Base-by-base conservation (phyloP, 2,888 invertebrate species). In the Caenorhabditis sp. region DNA sequence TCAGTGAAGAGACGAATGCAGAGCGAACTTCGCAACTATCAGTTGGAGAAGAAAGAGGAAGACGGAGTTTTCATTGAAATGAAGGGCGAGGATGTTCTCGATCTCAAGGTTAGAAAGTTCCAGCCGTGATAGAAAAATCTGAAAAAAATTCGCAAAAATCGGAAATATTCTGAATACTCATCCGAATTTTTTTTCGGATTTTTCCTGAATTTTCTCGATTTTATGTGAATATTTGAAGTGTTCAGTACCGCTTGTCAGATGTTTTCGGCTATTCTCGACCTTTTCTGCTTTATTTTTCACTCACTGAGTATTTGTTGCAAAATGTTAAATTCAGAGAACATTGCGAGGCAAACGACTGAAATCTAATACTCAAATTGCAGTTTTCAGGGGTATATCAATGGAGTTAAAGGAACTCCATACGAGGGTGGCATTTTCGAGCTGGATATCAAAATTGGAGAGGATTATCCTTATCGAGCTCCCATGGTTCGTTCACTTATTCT, bases 361-460 rank as follows among this genome's bases (percentile, higher is more conserved):
- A 30, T 9, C 30, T 30, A 30, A 5, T 7, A 30, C 5, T 7
- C 9, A 30, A 30, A 7, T 30, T 9, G 11, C 2, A 35, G 35
- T 30, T 45, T 65, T 55, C 17, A 65, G 65, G 65, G 37, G 0
- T 26, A 15, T 22, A 46, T 65, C 0, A 20, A 46, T 11, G 65
- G 65, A 5, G 52, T 62, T 0, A n/a, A 27, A 6, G 55, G 39
- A 46, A 46, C 65, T 2, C 65, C 65, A 11, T 65, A 48, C 20
- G 65, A 45, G 27, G 65, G 65, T 6, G 65, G 65, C 1, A 37
- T 15, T 4, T 65, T 20, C 22, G 55, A 39, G 6, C n/a, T 65
- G 6, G 65, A 65, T 1, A 65, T 65, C 46, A 46, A 39, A 11
- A 39, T 65, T n/a, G 37, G 22, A 27, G 37, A 35, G 4, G 2